Base-by-base conservation (phyloP, 2,888 invertebrate genomes). In the Nomada lathburiana region DNA sequence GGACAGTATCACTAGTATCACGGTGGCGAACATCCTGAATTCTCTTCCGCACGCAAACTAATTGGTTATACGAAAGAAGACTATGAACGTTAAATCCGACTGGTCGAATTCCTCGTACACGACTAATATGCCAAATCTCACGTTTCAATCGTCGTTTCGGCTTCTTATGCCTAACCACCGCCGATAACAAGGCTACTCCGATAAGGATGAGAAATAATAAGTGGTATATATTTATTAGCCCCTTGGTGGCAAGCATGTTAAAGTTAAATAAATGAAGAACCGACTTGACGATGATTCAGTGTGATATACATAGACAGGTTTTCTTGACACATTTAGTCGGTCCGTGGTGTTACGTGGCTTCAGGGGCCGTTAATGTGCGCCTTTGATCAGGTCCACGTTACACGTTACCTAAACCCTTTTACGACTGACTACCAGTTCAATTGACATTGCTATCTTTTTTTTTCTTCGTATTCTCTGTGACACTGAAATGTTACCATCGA, bases 291-390 rank as follows among this genome's bases (percentile, higher is more conserved):
- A 47, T 71, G 63, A 50, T 53, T 78, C 68, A 47, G 62, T 69
- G 57, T 55, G 76, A 52, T 74, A 74, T 85, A 80, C 50, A 60
- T 79, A 74, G 60, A 64, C 52, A 74, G 60, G 55, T 52, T 70
- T 65, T 44, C 2, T 5, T 64, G 4, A 13, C 57, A 36, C 65
- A 53, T 47, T 69, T 18, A 26, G 44, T 42, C 50, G 16, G 26
- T 42, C 16, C 59, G n/a, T 50, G 60, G 29, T 42, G 29, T 60
- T 50, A 20, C 52, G 57, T 23, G 36, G 36, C 36, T 36, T 36
- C 36, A 7, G 36, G 36, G 36, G 36, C 36, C 36, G 9, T 36
- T 79, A 36, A n/a, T 18, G 29, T 52, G 68, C 20, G 42, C 20
- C 55, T 26, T 16, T 63, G 10, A 64, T 73, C 50, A 36, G 47